phyloP scores from a whole-genome alignment of 2,797 vertebrate genomes.

The Gambusia yucatana region DNA sequence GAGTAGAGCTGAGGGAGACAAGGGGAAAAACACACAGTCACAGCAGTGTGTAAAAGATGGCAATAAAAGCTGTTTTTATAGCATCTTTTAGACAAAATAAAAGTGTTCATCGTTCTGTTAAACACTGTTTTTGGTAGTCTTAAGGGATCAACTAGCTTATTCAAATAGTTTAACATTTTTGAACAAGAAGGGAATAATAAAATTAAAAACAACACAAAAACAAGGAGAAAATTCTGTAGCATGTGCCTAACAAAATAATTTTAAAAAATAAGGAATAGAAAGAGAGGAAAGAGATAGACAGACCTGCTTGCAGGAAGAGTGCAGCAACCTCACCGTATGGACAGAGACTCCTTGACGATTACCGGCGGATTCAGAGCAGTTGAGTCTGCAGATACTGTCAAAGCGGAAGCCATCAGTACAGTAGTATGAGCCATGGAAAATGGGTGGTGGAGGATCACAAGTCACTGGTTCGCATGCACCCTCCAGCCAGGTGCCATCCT shows the following conservation, averaged over 20 bases:
- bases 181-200: constrained; percentile 14
- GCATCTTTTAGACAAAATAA: background rate
- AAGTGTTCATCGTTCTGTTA: background rate
- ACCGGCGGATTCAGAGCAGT: constrained; percentile 86
- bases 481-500: constrained; percentile 94
- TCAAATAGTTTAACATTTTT: constrained; percentile 2
- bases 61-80: constrained; percentile 20
- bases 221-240: constrained; percentile 31
- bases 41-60: constrained; percentile 17
- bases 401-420: constrained; percentile 94
- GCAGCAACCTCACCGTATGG: constrained; percentile 80
- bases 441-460: constrained; percentile 89
- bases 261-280: constrained; percentile 59
- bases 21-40: constrained; percentile 34
- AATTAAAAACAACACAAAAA: constrained; percentile 29
- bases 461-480: constrained; percentile 92
- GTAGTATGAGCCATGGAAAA: constrained; percentile 93
- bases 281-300: constrained; percentile 75
- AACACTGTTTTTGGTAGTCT: background rate
- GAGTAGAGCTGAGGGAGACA: constrained; percentile 65
- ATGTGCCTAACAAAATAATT: constrained; percentile 32
- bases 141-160: background rate
- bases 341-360: constrained; percentile 71
- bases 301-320: constrained; percentile 85
- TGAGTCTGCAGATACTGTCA: constrained; percentile 93